Base-by-base conservation (phyloP, 2,797 vertebrate genomes). In the Corythornis leucogaster region DNA sequence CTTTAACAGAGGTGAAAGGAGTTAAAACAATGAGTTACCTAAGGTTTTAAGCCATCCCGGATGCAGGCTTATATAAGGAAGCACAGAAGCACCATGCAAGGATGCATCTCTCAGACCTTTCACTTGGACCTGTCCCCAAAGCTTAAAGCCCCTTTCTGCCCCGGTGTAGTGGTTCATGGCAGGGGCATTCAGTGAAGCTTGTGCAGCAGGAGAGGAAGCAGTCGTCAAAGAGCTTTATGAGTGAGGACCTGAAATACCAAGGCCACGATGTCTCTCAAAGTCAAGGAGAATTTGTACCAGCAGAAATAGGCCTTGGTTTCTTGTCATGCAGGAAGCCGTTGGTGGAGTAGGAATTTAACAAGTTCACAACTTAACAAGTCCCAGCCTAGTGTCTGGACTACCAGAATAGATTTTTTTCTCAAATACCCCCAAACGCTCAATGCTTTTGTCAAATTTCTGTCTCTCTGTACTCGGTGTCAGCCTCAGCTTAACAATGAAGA, bases 311-410 rank as follows among this genome's bases (percentile, higher is more conserved):
- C 76, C 87, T 85, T 58, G 66, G 61, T 87, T 92, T 61, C 90
- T 95, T 66, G 58, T 95, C 84, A 80, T 87, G 73, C 93, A 80
- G 90, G 93, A 95, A 95, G 62, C 94, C 40, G 86, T 93, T 91
- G 94, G 94, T 88, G 95, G 93, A 94, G 90, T 50, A 74, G 75
- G 92, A 95, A 95, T 94, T 92, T 95, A 93, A 85, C 95, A 92
- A 92, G 94, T 95, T 95, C 94, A 88, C 90, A 94, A 90, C 92
- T 93, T 96, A 96, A 94, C 90, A 82, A 94, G 95, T 96, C 94
- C 86, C 93, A 93, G 88, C 94, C 93, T 96, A 94, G 95, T 94
- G 95, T 95, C 95, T 95, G 80, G 95, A 81, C 88, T 93, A 95
- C 94, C 68, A 96, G 93, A 96, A 96, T 96, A 94, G 93, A 94